Evolutionary conservation across 2,113 vertebrate species (phyloP).

Genomic region (Stictonetta naevosa): DNA sequence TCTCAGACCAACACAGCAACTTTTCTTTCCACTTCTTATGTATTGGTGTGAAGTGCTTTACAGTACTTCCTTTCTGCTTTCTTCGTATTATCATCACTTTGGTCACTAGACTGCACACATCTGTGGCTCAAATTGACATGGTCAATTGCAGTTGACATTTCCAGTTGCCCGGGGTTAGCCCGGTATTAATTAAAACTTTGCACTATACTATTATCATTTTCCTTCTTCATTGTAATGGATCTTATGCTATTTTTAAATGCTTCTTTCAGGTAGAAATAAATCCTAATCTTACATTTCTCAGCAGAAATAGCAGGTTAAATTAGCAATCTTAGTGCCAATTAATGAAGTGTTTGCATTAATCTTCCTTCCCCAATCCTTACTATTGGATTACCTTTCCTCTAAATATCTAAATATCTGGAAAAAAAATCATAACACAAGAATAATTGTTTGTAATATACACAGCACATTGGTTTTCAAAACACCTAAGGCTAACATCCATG

Average conservation of each 20-base stretch:
- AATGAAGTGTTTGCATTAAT: neutral
- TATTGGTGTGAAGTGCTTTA: neutral
- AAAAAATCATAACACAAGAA: neutral
- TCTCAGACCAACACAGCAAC: neutral
- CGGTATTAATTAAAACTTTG: slow-evolving; percentile 2
- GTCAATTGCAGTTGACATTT: slow-evolving; percentile 23
- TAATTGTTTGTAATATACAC: neutral
- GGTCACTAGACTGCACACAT: neutral
- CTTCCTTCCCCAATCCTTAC: neutral
- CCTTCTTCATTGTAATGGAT: neutral
- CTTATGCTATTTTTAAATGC: slow-evolving; percentile 7
- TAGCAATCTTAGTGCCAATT: neutral
- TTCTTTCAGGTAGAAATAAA: neutral
- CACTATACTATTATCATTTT: neutral
- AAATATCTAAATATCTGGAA: neutral
- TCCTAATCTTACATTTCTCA: neutral
- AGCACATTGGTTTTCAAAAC: neutral
- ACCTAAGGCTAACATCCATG: neutral
- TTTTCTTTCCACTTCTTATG: neutral
- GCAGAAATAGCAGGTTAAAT: neutral
- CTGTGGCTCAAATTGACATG: neutral
- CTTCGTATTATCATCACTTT: neutral
- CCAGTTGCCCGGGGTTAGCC: neutral
- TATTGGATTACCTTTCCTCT: neutral
- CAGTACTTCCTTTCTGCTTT: neutral